Evolutionary conservation across 2,888 invertebrate species (phyloP).

Genomic region (Noctuana brunneofusca): DNA sequence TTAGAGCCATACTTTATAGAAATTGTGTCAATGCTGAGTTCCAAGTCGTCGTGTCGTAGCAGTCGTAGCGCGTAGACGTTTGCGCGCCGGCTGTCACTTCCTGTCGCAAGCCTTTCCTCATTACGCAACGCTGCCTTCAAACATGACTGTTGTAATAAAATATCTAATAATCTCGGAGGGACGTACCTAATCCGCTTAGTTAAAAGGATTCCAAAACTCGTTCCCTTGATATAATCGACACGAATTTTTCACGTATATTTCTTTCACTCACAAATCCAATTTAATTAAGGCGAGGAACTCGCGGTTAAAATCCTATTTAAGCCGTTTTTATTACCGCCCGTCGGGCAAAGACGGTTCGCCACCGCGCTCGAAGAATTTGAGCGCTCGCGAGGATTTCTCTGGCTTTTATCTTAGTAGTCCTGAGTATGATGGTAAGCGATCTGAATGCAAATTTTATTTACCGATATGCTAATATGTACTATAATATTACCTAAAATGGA

Average conservation of each 20-base stretch:
- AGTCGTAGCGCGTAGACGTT: slow-evolving; percentile 37
- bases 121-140: slow-evolving; percentile 45
- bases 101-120: slow-evolving; percentile 54
- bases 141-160: slow-evolving; percentile 33
- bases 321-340: slow-evolving; percentile 82
- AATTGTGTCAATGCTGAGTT: slow-evolving; percentile 16
- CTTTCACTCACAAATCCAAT: slow-evolving; percentile 82
- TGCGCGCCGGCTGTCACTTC: slow-evolving; percentile 63
- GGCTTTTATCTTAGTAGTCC: slow-evolving; percentile 72
- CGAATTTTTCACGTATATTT: slow-evolving; percentile 81
- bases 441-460: slow-evolving; percentile 71
- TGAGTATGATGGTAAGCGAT: slow-evolving; percentile 68
- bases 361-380: slow-evolving; percentile 77
- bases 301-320: slow-evolving; percentile 83
- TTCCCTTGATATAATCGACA: slow-evolving; percentile 78
- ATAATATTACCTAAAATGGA: neutral
- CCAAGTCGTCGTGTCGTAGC: slow-evolving; percentile 15
- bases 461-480: slow-evolving; percentile 39
- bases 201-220: slow-evolving; percentile 70
- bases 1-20: neutral
- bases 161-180: slow-evolving; percentile 55
- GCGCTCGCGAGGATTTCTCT: slow-evolving; percentile 72
- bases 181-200: slow-evolving; percentile 66
- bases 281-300: slow-evolving; percentile 82
- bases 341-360: slow-evolving; percentile 78